These are phyloP conservation scores for Hypomecis punctinalis DNA, from an alignment of 2,888 invertebrate species.

Conservation along the genomic window DNA sequence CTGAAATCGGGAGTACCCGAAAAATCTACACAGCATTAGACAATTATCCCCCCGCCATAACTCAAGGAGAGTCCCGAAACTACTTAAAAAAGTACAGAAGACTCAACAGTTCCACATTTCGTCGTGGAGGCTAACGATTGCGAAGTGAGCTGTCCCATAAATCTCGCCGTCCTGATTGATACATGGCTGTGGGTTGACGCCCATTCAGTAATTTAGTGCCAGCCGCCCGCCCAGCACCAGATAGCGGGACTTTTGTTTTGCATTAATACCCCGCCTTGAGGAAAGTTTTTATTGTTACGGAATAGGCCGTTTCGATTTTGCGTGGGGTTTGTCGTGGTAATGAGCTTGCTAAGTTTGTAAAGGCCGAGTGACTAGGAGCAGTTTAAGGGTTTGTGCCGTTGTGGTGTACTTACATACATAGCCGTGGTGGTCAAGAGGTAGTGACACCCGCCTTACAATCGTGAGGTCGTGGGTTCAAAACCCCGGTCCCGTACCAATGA, in stretches of 20 bases:
- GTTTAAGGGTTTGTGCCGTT: no score
- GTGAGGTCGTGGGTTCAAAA: no score
- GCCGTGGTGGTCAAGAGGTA: no score
- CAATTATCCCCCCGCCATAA: slow-evolving; percentile 23
- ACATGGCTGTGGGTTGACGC: slow-evolving; percentile 86
- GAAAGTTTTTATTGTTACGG: slow-evolving; percentile 29
- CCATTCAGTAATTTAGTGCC: slow-evolving; percentile 88
- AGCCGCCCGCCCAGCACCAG: slow-evolving; percentile 86
- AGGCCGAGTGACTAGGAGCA: no score
- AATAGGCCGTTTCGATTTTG: slow-evolving; percentile 16
- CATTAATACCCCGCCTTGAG: slow-evolving; percentile 77
- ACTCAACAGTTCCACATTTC: slow-evolving; percentile 79
- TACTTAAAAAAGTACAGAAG: slow-evolving; percentile 62
- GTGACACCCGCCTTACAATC: no score
- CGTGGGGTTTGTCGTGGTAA: no score
- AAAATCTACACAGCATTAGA: slow-evolving; percentile 8
- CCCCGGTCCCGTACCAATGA: no score
- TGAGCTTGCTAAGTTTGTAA: no score
- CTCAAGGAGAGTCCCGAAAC: slow-evolving; percentile 31
- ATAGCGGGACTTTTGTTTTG: slow-evolving; percentile 83
- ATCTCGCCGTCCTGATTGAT: slow-evolving; percentile 82
- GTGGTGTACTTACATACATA: no score
- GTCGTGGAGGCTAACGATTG: slow-evolving; percentile 83
- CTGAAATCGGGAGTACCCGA: no score
- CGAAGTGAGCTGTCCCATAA: slow-evolving; percentile 84